Base-by-base conservation (phyloP, 1,140 invertebrate genomes). In the Aphelinus certus region DNA sequence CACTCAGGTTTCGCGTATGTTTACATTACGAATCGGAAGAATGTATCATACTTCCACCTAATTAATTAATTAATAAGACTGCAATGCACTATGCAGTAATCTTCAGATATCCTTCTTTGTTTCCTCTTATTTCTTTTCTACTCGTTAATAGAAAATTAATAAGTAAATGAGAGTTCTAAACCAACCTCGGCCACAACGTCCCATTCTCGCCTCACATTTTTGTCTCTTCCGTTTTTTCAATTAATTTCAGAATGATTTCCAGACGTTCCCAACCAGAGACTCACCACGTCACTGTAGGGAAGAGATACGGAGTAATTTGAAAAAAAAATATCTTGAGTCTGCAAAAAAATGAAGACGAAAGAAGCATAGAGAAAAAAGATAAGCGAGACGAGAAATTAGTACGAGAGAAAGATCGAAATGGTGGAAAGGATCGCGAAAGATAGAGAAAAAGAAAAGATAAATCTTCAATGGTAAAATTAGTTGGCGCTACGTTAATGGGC, bases 241-340 rank as follows among this genome's bases (percentile, higher is more conserved):
- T 75, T 75, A 75, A 75, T 75, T 75, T 42, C 47, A 64, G 67
- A 70, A 75, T 65, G 45, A 75, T 75, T 75, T 49, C 42, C 3
- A 3, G 4, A 9, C 26, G 26, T 26, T 26, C 26, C 63, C 61
- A 43, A 10, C 49, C 71, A 55, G 58, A 55, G 53, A 49, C 49
- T 9, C 51, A 9, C 0, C 4, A 53, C 4, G 51, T 6, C 0
- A 53, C 51, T 53, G 51, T 0, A 6, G 57, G 26, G 42, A 26
- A 61, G 45, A 43, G 26, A 71, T 60, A 46, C 49, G 51, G 3
- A 49, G 53, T 7, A 9, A 6, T 64, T 5, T 61, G 9, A 7
- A 62, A 3, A 45, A 48, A 74, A 49, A 60, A 72, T 10, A 58
- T 55, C 7, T 10, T 0, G 1, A 5, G 9, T 1, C 3, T 47